Percentiles rank a stretch among this genome's conserved stretches.
phyloP scores from a whole-genome alignment of 2,797 vertebrate genomes.

The Enteromius argenteus region DNA sequence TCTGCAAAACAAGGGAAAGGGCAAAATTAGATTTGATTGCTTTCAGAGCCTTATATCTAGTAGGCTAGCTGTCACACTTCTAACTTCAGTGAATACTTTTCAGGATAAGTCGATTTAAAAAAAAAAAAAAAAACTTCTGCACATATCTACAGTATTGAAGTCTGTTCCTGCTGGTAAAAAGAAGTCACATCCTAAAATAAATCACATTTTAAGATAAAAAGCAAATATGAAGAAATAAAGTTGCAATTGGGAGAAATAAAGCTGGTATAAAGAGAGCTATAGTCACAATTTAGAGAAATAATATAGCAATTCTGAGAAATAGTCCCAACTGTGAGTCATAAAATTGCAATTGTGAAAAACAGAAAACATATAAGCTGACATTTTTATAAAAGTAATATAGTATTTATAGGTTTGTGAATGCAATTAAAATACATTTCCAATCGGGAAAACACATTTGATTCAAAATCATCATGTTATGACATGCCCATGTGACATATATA shows the following conservation, averaged over 20 bases:
- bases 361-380: background rate
- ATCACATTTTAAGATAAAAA: background rate
- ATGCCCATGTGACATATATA: background rate
- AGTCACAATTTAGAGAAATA: background rate
- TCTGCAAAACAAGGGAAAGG: slow-evolving; percentile 9
- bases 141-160: background rate
- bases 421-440: background rate
- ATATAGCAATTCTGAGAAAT: background rate
- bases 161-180: background rate
- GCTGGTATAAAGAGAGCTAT: background rate
- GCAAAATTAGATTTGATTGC: slow-evolving; percentile 6
- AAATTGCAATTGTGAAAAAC: background rate
- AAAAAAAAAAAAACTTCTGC: background rate
- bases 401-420: background rate
- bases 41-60: slow-evolving; percentile 2
- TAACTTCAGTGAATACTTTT: background rate
- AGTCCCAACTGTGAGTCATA: background rate
- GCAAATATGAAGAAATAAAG: background rate
- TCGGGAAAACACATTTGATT: background rate
- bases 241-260: background rate
- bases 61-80: background rate
- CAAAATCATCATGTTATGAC: background rate
- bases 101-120: background rate
- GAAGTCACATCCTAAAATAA: background rate
- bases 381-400: background rate